Base-by-base conservation (phyloP, 1,140 invertebrate genomes). In the Patella vulgata region DNA sequence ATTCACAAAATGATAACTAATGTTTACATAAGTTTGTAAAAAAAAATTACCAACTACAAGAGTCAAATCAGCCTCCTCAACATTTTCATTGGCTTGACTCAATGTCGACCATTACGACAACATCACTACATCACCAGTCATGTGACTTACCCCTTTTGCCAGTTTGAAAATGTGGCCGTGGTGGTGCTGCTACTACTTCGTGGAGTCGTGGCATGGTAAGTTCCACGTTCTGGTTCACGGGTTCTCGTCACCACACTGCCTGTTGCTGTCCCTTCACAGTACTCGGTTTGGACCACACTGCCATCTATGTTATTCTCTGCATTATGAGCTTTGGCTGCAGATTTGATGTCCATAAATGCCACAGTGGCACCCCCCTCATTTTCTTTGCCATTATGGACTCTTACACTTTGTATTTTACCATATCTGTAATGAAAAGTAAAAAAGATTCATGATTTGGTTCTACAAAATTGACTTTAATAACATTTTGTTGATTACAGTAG, bases 281-380 rank as follows among this genome's bases (percentile, higher is more conserved):
- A 97, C 81, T 94, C 92, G 68, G 94, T 96, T 81, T 91, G 92
- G 82, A 96, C 89, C 66, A 90, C 89, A 77, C 91, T 87, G 74
- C 94, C 83, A 82, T 94, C 93, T 83, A 96, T 85, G 74, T 91
- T 92, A 84, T 95, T 93, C 80, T 96, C 93, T 71, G 90, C 89
- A 83, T 91, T 91, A 84, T 95, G 92, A 54, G 94, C 94, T 87
- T 96, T 96, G 74, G 93, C 90, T 76, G 95, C 94, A 75, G 93
- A 95, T 86, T 94, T 95, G 87, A 96, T 96, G 88, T 97, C 95
- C 89, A 95, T 95, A 88, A 96, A 96, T 80, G 94, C 93, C 82
- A 96, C 93, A 78, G 93, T 94, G 80, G 93, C 94, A 75, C 85
- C 87, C 84, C 88, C 87, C 83, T 91, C 87, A 73, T 87, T 88